Conservation (phyloP, 1,140 invertebrate species). For the Sweltsa coloradensis region DNA sequence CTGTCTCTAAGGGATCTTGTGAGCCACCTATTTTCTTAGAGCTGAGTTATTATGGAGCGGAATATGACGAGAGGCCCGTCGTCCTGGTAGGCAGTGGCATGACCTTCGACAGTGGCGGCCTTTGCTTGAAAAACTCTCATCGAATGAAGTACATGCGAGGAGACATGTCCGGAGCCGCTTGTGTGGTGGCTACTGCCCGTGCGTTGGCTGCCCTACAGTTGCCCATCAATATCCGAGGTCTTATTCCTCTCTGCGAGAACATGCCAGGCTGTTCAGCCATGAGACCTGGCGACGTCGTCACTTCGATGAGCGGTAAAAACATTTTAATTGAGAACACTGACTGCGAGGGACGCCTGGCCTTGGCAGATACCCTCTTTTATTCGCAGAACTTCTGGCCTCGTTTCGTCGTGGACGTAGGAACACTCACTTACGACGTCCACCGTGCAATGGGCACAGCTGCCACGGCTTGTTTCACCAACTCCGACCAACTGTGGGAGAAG, state of each 20-base stretch:
- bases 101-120: slow-evolving; percentile 83
- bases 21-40: slow-evolving; percentile 51
- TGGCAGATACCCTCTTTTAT: slow-evolving; percentile 81
- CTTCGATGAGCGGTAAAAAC: slow-evolving; percentile 71
- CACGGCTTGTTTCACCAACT: slow-evolving; percentile 43
- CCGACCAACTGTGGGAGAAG: slow-evolving; percentile 34
- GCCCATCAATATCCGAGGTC: slow-evolving; percentile 51
- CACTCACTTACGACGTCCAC: slow-evolving; percentile 48
- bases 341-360: slow-evolving; percentile 75
- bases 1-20: slow-evolving; percentile 43
- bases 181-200: slow-evolving; percentile 55
- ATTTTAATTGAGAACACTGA: slow-evolving; percentile 84
- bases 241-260: slow-evolving; percentile 79
- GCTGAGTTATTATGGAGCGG: slow-evolving; percentile 35
- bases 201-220: slow-evolving; percentile 56
- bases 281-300: slow-evolving; percentile 79
- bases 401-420: slow-evolving; percentile 64
- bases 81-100: slow-evolving; percentile 45
- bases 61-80: slow-evolving; percentile 29
- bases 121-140: slow-evolving; percentile 63
- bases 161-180: slow-evolving; percentile 84
- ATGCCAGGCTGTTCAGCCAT: slow-evolving; percentile 69
- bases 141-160: slow-evolving; percentile 76
- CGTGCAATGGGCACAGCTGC: slow-evolving; percentile 39
- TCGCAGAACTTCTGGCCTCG: slow-evolving; percentile 54